Base-by-base conservation (phyloP, 2,113 vertebrate genomes). In the Maccullochella peelii region DNA sequence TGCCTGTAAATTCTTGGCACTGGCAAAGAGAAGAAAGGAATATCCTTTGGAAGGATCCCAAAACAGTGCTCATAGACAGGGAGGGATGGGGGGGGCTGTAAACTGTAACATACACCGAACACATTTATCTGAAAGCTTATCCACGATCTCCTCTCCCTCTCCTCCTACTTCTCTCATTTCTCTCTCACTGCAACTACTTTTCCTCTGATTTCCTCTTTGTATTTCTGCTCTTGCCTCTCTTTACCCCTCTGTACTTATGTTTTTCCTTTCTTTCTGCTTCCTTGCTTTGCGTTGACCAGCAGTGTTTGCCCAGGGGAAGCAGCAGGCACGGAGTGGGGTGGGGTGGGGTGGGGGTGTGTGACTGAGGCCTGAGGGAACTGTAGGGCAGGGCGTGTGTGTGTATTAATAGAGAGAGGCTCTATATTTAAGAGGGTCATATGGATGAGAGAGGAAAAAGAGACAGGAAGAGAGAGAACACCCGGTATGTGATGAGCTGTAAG, bases 361-460 rank as follows among this genome's bases (percentile, higher is more conserved):
- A 61, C 50, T 44, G 58, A 54, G 52, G 75, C 42, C 57, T 58
- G 55, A 54, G 83, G 73, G 78, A 82, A 42, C 79, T 52, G 80
- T 76, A 84, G 86, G 77, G 89, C 83, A 73, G 80, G 72, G 77
- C 85, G 67, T 70, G 42, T 86, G 84, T 50, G 73, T 84, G 88
- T 95, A 95, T 94, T 93, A 94, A 94, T 95, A 94, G 93, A 87
- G 82, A 82, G 82, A 73, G 47, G 73, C 89, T 93, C 88, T 92
- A 93, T 94, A 93, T 93, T 93, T 93, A 90, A 94, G 88, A 88
- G 71, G 79, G 83, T 85, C 89, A 89, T 91, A 85, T 88, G 86
- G 80, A 90, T 78, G 77, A 81, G 84, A 73, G 84, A 68, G 52
- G 62, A 86, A 67, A 54, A 74, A 59, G 72, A 58, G 82, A 88